Evolutionary conservation across 2,797 vertebrate genomes (phyloP), one percentile per base, ranked within the genome.

Genomic region (Propithecus perrieri): DNA sequence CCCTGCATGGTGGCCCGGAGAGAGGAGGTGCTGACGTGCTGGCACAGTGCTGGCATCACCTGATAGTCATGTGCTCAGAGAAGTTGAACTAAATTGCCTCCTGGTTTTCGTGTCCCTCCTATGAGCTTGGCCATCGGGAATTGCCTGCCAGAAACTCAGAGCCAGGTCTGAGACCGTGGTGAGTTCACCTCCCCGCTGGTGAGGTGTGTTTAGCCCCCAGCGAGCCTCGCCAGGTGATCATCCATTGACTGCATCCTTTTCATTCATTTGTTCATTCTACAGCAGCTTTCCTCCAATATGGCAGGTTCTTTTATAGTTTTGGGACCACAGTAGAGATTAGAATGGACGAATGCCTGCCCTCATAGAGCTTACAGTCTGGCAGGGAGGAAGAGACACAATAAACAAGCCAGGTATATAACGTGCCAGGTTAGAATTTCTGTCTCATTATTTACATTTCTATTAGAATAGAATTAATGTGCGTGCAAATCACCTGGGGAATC

Each of bases 1-100:
- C 28, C 46, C 84, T 0, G 7, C 7, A 1, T 0, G 4, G 38
- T n/a, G 41, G 38, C 72, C 74, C 0, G 0, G 65, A 24, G 17
- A 9, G 2, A 4, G 17, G 14, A 28, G 63, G 2, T 0, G 2
- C 35, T 26, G 9, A 12, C 13, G 38, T 10, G 35, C 38, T 50
- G 30, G 11, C 17, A 11, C 0, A 3, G 14, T 46, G 48, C 71
- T 2, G 8, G 33, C 4, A 12, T 35, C 65, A 33, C 41, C 48
- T 50, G 35, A 30, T 0, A 0, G 59, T 15, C 86, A 30, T 30
- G 26, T 8, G 24, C 67, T 26, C 11, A 13, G 65, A 85, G 78
- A 80, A 41, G 12, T 15, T 18, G 57, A 90, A 28, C 65, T 79
- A 4, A 7, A 4, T 63, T 50, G 11, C 38, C 17, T 24, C 53